Base-by-base conservation (phyloP, 2,113 vertebrate genomes). In the Stigmatopora nigra region DNA sequence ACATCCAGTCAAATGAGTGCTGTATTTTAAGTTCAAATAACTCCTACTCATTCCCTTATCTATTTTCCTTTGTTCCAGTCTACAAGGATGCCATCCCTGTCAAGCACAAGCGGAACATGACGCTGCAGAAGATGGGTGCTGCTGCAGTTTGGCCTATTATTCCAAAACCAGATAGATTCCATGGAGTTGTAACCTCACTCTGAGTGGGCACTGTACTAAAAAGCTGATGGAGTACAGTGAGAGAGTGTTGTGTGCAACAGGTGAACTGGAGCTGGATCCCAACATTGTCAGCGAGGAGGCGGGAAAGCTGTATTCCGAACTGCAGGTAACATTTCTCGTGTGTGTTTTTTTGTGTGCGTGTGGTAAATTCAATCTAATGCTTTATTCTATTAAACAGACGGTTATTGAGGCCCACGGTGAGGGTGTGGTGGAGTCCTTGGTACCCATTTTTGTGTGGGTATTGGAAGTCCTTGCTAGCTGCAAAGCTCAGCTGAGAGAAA, bases 231-330 rank as follows among this genome's bases (percentile, higher is more conserved):
- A 91, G 73, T 89, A 51, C 79, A 80, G 80, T 20, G 91, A 91
- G 72, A 80, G 73, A 57, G 73, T 86, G 35, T 61, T 91, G 17
- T 86, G 86, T 75, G 87, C 75, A 46, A 48, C 75, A 0, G 89
- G 83, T 51, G 90, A 91, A 69, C 52, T 88, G 71, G 89, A 92
- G 49, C 68, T 86, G 63, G 91, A 92, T 67, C 90, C 89, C 45
- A 82, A 90, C 69, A 90, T 91, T 38, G 91, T 92, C 64, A 92
- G 91, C 65, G 91, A 92, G 64, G 91, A 92, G 51, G 91, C 91
- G 1, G 91, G 90, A 45, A 91, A 90, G 56, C 81, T 92, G 44
- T 92, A 91, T 63, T 86, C 91, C 41, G 91, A 92, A 60, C 82
- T 92, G 8, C 91, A 92, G 88, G 91, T 92, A 75, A 84, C 38